Evolutionary conservation across 1,140 invertebrate genomes (phyloP), one percentile per base, ranked within the genome.

Genomic region (Apis dorsata): DNA sequence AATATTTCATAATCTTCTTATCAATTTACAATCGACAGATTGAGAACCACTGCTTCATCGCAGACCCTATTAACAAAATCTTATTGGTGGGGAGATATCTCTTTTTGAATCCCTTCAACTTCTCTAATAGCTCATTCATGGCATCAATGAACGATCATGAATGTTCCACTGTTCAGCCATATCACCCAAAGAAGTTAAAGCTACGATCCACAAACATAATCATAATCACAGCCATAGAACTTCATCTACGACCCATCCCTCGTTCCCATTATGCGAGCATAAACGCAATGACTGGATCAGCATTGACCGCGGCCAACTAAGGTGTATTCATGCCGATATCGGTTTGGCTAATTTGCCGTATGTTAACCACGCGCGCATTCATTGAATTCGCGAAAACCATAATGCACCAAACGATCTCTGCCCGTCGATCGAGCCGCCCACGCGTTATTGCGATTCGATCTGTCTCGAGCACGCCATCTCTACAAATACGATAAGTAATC

Each of bases 371-470:
- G 69, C 57, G 69, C 60, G 70, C 88, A 85, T 82, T 89, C 76
- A 77, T 86, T 71, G 79, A 84, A 86, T 89, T 83, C 76, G 63
- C 81, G 73, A 82, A 78, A 82, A 85, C 81, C 83, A 73, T 80
- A 79, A 83, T 82, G 75, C 63, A 55, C 19, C 24, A 65, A 78
- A 72, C 62, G 76, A 69, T 62, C 28, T 80, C 53, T 75, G 44
- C 53, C 68, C n/a, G 21, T 71, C 60, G 49, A 78, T 70, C 66
- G 63, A 81, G 17, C 63, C 28, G 59, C 24, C n/a, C 81, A 72
- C 76, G 51, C 62, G 57, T 68, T 49, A 70, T 53, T 72, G 51
- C 13, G 57, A 78, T 69, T 44, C 21, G 19, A 79, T 72, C 44
- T 24, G n/a, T 63, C 55, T 53, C 7, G 34, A 10, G 51, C 21